Evolutionary conservation across 92 coral and sea anemone genomes (phyloP), one percentile per base, ranked within the genome.

Genomic region (Ricordea florida): DNA sequence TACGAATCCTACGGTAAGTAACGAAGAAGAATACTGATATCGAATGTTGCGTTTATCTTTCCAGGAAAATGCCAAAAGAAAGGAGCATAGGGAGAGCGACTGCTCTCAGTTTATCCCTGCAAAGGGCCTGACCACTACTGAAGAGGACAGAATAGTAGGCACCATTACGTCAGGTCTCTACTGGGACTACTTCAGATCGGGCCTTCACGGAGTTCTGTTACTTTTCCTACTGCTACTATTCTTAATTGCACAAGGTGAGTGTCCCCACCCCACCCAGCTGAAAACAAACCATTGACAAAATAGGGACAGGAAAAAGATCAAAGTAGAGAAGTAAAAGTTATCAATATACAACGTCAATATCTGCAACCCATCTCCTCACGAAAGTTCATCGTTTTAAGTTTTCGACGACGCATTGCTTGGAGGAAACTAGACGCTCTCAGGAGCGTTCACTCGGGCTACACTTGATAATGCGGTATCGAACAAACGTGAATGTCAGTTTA

Each of bases 111-210:
- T 30, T 0, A 2, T 32, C 5, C 24, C 81, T 0, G 79, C 83
- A 1, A 82, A 85, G 60, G 94, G 94, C 3, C 50, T 89, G 43
- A 42, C 83, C 34, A 51, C 94, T 38, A 43, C 78, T 16, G 67
- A 69, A 3, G 97, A 91, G 80, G 97, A 91, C 38, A 76, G 97
- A 26, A 79, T 68, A 13, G 97, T 91, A 5, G 97, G 97, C 2
- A 91, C 97, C 47, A 91, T 91, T 60, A 87, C 97, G 1, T 40
- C 93, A 5, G 43, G 56, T 25, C 81, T 91, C 24, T 91, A 91
- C 73, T 91, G 93, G 97, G 67, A 75, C 52, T 91, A 91, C 73
- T 91, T 91, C 62, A 74, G 88, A 55, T 87, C 97, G 43, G 97
- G 97, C 27, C 44, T 91, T 32, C 90, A 86, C 43, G 97, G 81